Percentiles rank a stretch among this genome's conserved stretches.
phyloP scores from a whole-genome alignment of 2,797 vertebrate genomes.

The Bryconaethiops microstoma region DNA sequence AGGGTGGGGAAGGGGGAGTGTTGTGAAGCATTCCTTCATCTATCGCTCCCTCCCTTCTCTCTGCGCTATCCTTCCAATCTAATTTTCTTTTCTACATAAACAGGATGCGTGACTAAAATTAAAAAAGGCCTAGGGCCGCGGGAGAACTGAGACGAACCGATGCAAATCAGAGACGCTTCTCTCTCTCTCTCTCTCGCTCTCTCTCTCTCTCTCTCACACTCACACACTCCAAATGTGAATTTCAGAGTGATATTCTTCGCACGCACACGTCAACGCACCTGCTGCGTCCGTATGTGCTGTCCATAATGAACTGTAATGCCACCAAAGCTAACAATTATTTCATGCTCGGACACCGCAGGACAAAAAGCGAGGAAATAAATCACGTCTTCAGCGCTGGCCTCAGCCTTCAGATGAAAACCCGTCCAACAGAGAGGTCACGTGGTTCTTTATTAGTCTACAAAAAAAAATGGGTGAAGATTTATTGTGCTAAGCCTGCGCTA shows the following conservation, averaged over 20 bases:
- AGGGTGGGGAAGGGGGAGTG: not conserved
- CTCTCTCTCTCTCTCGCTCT: not conserved
- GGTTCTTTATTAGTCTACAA: not conserved
- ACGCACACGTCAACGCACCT: slow-evolving; percentile 4
- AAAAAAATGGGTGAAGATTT: not conserved
- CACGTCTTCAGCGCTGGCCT: not conserved
- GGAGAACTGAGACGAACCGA: slow-evolving; percentile 32
- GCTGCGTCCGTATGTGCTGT: not conserved
- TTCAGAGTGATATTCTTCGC: not conserved
- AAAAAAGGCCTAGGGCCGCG: slow-evolving; percentile 17
- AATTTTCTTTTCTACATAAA: slow-evolving; percentile 48
- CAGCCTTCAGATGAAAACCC: not conserved
- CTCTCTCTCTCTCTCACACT: not conserved
- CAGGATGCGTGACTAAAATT: slow-evolving; percentile 45
- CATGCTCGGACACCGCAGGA: not conserved
- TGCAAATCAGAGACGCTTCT: slow-evolving; percentile 29
- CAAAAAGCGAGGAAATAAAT: not conserved
- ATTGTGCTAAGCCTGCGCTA: not conserved
- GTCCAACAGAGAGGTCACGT: not conserved
- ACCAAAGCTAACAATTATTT: not conserved
- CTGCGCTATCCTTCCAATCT: slow-evolving; percentile 40
- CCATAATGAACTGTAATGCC: not conserved
- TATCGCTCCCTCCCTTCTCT: not conserved
- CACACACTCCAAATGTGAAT: not conserved
- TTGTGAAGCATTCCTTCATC: not conserved